Conservation (phyloP, 1,140 invertebrate genomes). For the Heterodera schachtii region DNA sequence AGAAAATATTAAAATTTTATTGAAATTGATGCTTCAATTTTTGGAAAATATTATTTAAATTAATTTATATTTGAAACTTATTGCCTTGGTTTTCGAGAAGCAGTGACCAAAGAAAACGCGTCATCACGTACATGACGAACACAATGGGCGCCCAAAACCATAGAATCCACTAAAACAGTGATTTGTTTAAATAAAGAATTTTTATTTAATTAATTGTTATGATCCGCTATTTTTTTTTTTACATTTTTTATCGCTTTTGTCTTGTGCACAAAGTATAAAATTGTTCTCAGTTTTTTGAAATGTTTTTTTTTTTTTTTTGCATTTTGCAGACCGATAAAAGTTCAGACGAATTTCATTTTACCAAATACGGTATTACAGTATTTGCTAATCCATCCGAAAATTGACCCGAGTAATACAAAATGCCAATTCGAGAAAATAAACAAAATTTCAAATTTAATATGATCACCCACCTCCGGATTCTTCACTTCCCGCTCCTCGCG, state of each 20-base stretch:
- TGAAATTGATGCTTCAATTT: background rate
- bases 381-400: too few relatives aligned
- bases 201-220: too few relatives aligned
- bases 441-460: background rate
- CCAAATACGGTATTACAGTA: too few relatives aligned
- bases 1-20: conserved; percentile 1
- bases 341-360: too few relatives aligned
- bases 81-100: conserved; percentile 39
- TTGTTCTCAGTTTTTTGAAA: too few relatives aligned
- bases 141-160: conserved; percentile 45
- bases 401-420: background rate
- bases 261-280: too few relatives aligned
- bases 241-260: too few relatives aligned
- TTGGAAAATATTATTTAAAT: background rate
- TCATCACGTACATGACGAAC: conserved; percentile 42
- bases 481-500: conserved; percentile 36
- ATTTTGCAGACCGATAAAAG: too few relatives aligned
- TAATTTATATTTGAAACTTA: background rate
- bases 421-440: background rate
- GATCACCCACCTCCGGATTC: conserved; percentile 36
- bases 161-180: conserved; percentile 36
- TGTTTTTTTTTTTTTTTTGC: too few relatives aligned
- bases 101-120: conserved; percentile 41
- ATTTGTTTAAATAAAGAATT: background rate
- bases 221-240: too few relatives aligned